These are phyloP conservation scores for Microcebus tavaratra DNA, from an alignment of 2,113 vertebrate genomes.

Conservation along the genomic window DNA sequence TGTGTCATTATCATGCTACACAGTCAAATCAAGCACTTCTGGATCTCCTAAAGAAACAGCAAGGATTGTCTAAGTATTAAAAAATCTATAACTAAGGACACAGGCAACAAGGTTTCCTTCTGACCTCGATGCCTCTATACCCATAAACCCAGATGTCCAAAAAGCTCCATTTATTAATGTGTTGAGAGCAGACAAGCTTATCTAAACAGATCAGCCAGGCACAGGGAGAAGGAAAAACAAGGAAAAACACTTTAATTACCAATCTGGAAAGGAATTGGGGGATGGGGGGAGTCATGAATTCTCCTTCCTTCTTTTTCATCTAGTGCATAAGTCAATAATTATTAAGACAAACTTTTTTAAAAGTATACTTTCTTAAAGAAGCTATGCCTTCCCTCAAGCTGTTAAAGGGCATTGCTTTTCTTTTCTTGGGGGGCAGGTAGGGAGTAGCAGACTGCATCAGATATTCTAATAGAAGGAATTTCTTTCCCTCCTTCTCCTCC, in stretches of 20 bases:
- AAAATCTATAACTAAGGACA: slow-evolving; percentile 4
- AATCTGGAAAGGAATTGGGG: neutral
- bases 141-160: neutral
- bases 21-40: neutral
- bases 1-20: neutral
- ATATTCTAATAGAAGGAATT: neutral
- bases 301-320: slow-evolving; percentile 3
- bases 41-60: neutral
- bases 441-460: neutral
- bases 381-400: neutral
- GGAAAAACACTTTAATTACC: neutral
- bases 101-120: neutral
- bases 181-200: neutral
- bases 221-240: neutral
- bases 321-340: neutral
- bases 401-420: neutral
- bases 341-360: slow-evolving; percentile 1
- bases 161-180: neutral
- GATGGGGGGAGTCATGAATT: neutral
- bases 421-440: neutral
- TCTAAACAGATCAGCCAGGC: neutral
- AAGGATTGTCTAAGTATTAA: neutral
- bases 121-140: neutral
- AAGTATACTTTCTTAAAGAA: slow-evolving; percentile 16
- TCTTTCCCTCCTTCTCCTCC: neutral